phyloP scores from a whole-genome alignment of 2,888 invertebrate species.

The Caenorhabditis sp. region DNA sequence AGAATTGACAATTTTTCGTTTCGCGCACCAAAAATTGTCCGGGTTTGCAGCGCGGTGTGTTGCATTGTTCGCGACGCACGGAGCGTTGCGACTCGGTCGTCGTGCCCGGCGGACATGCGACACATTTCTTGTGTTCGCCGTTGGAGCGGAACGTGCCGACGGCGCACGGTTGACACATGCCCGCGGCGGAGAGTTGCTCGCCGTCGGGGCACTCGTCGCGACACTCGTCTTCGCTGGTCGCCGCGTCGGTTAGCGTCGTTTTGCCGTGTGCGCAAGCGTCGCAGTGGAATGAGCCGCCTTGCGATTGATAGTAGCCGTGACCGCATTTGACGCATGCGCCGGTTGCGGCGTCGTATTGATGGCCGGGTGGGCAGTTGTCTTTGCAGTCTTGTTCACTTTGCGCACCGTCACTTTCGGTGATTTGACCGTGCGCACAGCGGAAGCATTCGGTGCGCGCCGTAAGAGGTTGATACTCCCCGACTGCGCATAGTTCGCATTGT shows the following conservation, averaged over 20 bases:
- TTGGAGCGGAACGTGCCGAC: slow-evolving; percentile 85
- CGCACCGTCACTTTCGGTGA: slow-evolving; percentile 65
- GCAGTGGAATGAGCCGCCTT: slow-evolving; percentile 64
- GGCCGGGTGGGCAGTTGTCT: slow-evolving; percentile 68
- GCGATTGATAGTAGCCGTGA: slow-evolving; percentile 70
- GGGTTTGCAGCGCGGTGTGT: slow-evolving; percentile 84
- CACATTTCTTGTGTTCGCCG: slow-evolving; percentile 87
- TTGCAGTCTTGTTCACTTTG: slow-evolving; percentile 66
- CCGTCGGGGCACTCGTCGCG: slow-evolving; percentile 72
- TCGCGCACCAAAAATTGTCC: slow-evolving; percentile 87
- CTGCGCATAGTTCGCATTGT: slow-evolving; percentile 71
- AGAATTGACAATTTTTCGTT: slow-evolving; percentile 87
- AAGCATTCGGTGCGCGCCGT: slow-evolving; percentile 67
- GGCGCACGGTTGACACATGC: slow-evolving; percentile 90
- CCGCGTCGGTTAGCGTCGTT: slow-evolving; percentile 66
- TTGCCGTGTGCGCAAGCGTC: slow-evolving; percentile 70
- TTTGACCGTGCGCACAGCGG: slow-evolving; percentile 69
- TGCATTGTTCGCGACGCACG: slow-evolving; percentile 86
- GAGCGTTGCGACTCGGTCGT: slow-evolving; percentile 88
- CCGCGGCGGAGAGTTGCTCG: slow-evolving; percentile 77
- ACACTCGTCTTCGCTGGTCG: slow-evolving; percentile 66
- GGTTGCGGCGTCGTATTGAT: slow-evolving; percentile 62
- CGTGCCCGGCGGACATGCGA: slow-evolving; percentile 85
- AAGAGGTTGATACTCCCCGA: slow-evolving; percentile 70
- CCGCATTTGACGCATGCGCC: slow-evolving; percentile 64